These are phyloP conservation scores for Alsophila aescularia DNA, from an alignment of 2,888 invertebrate species.

Conservation along the genomic window DNA sequence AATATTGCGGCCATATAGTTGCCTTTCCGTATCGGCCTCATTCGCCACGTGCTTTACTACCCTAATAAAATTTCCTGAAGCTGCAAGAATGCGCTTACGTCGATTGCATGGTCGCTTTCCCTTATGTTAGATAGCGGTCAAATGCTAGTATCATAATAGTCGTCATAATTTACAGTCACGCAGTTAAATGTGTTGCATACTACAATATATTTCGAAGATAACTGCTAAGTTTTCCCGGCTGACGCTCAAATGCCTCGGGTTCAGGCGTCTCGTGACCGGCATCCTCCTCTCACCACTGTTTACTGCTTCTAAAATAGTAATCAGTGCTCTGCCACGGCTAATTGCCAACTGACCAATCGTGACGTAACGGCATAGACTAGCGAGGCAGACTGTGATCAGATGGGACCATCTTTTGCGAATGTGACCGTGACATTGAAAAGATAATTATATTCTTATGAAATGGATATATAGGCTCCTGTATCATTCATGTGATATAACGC, in stretches of 20 bases:
- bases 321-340: constrained; percentile 55
- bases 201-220: too few species aligned
- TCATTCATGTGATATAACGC: background rate
- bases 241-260: constrained; percentile 12
- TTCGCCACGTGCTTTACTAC: too few species aligned
- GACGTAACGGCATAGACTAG: constrained; percentile 31
- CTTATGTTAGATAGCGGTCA: too few species aligned
- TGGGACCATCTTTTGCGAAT: constrained; percentile 8
- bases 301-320: constrained; percentile 59
- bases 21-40: background rate
- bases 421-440: constrained; percentile 5
- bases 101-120: too few species aligned
- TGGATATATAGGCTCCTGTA: background rate
- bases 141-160: too few species aligned
- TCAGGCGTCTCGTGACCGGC: constrained; percentile 33
- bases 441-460: background rate
- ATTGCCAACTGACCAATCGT: constrained; percentile 55
- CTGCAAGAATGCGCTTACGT: too few species aligned
- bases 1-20: background rate
- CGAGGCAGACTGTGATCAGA: constrained; percentile 14
- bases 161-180: too few species aligned
- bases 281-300: constrained; percentile 38
- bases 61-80: too few species aligned
- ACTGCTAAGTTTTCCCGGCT: too few species aligned
- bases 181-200: too few species aligned